Evolutionary conservation across 2,797 vertebrate species (phyloP).

Genomic region (Phataginus tetradactyla): DNA sequence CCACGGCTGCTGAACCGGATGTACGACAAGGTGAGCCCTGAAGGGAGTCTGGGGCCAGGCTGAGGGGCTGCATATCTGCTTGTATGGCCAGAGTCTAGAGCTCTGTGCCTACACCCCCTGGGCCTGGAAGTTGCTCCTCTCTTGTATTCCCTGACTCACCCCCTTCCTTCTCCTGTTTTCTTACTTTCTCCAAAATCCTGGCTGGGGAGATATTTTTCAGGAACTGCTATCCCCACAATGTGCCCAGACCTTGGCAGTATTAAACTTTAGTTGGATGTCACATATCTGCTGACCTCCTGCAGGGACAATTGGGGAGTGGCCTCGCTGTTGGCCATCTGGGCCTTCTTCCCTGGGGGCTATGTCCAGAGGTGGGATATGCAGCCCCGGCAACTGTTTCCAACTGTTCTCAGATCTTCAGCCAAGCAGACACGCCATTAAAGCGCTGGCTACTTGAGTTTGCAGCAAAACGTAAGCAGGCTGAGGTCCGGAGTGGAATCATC

Average conservation of each 20-base stretch:
- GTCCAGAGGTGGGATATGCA: neutral
- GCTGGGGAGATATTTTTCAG: neutral
- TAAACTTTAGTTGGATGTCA: neutral
- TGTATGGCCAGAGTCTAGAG: neutral
- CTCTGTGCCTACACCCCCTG: neutral
- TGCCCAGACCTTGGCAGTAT: neutral
- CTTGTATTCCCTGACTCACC: neutral
- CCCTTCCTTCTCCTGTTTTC: neutral
- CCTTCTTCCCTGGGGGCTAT: neutral
- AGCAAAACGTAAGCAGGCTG: slow-evolving; percentile 94
- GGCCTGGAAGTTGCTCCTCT: neutral
- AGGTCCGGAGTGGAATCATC: slow-evolving; percentile 94
- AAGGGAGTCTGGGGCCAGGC: neutral
- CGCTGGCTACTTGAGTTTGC: slow-evolving; percentile 98
- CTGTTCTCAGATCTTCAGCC: slow-evolving; percentile 94
- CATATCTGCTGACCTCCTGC: neutral
- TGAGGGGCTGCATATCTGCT: neutral
- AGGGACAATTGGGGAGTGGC: neutral
- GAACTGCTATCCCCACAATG: neutral
- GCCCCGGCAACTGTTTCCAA: neutral
- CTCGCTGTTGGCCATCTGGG: neutral
- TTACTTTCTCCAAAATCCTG: neutral
- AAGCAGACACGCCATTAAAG: slow-evolving; percentile 94
- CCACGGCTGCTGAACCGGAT: slow-evolving; percentile 97
- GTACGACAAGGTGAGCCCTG: slow-evolving; percentile 95